Evolutionary conservation across 2,888 invertebrate species (phyloP), one percentile per base, ranked within the genome.

Genomic region (Thera britannica): DNA sequence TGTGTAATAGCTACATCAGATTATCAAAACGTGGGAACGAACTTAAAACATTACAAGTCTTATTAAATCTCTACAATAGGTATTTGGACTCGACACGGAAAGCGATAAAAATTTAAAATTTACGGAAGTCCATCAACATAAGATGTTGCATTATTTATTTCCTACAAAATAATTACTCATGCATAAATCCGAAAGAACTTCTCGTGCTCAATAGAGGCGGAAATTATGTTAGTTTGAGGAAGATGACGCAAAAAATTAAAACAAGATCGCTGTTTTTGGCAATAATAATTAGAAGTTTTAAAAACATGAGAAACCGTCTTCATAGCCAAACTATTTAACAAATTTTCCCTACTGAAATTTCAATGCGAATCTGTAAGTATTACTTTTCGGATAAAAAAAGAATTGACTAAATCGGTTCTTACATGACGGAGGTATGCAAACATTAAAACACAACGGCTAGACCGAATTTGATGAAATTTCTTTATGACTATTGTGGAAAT

Each of bases 111-210:
- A 64, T 58, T 58, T 58, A 12, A 9, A 57, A 62, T n/a, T 48
- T 57, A 66, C 66, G 68, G 71, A 68, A 68, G 58, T 11, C 41
- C 54, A 58, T 61, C 41, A 57, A 5, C 49, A 58, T 65, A 56
- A 49, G 57, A 62, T 58, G 54, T 57, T 46, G 38, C 34, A 63
- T 71, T 60, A 63, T 71, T 52, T 58, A 68, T 66, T 66, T 71
- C 68, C 71, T 58, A 58, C 62, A 51, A 62, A 65, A 62, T 62
- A 65, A 68, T 68, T 61, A 58, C 49, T 64, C 58, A 58, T 67
- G 58, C 57, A 8, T 61, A 38, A 58, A 58, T 44, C 34, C 41
- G 8, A 34, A 46, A 49, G 23, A 58, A 46, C 23, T 54, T 62
- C 58, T 3, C 35, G 41, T 11, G 2, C 35, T 52, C 23, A 9